A percentile compares a stretch with the other conserved stretches of the same genome.
These are phyloP conservation scores for Caenorhabditis sp. DNA, from an alignment of 2,888 invertebrate species.

Conservation along the genomic window DNA sequence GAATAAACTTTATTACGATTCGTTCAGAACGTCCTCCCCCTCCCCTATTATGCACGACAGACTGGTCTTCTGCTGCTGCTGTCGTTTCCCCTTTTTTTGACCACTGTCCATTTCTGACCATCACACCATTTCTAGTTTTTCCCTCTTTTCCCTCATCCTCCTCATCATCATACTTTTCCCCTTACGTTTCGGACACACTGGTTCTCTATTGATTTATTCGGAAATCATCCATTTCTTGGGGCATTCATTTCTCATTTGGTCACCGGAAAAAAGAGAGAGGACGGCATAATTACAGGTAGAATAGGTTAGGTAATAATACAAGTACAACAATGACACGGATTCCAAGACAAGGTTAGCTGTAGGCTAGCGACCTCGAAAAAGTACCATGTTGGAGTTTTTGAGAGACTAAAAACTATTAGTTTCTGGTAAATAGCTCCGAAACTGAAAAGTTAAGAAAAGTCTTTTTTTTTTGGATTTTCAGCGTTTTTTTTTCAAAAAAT, in stretches of 20 bases:
- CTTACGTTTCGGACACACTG: slow-evolving; percentile 41
- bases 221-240: not conserved
- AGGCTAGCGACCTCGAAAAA: too few relatives aligned
- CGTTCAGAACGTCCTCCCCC: slow-evolving; percentile 57
- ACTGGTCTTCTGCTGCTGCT: slow-evolving; percentile 32
- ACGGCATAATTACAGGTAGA: not conserved
- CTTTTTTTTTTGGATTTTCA: too few relatives aligned
- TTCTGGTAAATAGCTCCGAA: too few relatives aligned
- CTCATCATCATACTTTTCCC: slow-evolving; percentile 51
- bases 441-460: too few relatives aligned
- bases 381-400: too few relatives aligned
- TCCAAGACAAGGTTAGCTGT: too few relatives aligned
- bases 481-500: too few relatives aligned
- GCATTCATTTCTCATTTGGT: not conserved
- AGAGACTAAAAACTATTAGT: too few relatives aligned
- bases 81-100: slow-evolving; percentile 39
- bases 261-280: not conserved
- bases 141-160: slow-evolving; percentile 9
- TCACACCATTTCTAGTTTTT: slow-evolving; percentile 50
- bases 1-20: slow-evolving; percentile 59
- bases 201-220: slow-evolving; percentile 35
- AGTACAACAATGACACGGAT: not conserved
- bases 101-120: slow-evolving; percentile 61
- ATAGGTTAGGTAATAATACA: not conserved
- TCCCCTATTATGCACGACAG: slow-evolving; percentile 61